Percentiles rank a stretch among this genome's conserved stretches.
phyloP scores from a whole-genome alignment of 2,113 vertebrate genomes.

The Grallaria varia region DNA sequence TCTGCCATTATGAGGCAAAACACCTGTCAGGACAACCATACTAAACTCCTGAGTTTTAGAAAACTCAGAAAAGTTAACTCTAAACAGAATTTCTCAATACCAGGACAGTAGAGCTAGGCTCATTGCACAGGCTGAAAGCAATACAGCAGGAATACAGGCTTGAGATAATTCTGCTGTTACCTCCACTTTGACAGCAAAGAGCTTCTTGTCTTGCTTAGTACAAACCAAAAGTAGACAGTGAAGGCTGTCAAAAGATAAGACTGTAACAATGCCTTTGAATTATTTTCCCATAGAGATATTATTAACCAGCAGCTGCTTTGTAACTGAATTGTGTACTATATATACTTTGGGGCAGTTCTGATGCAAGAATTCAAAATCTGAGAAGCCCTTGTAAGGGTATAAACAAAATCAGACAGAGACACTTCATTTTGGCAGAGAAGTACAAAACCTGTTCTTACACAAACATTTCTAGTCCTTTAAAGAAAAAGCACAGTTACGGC shows the following conservation, averaged over 20 bases:
- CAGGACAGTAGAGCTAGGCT: background rate
- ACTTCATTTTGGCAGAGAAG: background rate
- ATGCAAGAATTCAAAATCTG: background rate
- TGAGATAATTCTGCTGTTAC: background rate
- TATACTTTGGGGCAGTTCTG: background rate
- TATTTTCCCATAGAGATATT: background rate
- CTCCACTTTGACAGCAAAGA: background rate
- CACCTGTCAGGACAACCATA: background rate
- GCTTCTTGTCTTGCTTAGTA: background rate
- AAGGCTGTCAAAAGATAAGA: background rate
- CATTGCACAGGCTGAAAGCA: background rate
- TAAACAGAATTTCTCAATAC: background rate
- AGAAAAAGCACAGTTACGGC: background rate
- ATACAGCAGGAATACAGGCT: background rate
- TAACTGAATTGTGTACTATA: background rate
- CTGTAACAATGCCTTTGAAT: background rate
- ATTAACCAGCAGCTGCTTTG: background rate
- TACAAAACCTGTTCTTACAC: background rate
- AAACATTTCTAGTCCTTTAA: background rate
- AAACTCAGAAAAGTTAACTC: background rate
- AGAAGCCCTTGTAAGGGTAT: background rate
- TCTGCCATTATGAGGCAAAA: background rate
- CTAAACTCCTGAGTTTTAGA: background rate
- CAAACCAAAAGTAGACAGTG: background rate
- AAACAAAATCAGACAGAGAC: background rate